Conservation (phyloP, 2,113 vertebrate species). For the Ginglymostoma cirratum region DNA sequence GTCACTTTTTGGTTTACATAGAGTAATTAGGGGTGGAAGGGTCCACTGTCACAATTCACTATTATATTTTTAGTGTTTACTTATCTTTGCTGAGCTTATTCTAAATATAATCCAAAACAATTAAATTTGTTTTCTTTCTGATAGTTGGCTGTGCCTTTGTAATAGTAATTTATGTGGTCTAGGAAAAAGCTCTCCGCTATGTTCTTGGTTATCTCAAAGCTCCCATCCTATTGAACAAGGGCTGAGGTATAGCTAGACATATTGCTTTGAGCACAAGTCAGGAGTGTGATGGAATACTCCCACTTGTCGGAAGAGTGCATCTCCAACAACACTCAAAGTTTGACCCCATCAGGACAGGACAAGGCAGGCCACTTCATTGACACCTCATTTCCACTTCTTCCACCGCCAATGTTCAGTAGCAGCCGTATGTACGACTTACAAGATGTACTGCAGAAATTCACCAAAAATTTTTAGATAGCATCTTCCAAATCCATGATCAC, state of each 20-base stretch:
- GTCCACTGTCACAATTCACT: neutral
- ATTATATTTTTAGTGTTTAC: neutral
- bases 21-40: neutral
- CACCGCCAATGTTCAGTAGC: no score
- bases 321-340: no score
- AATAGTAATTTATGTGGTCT: neutral
- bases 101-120: neutral
- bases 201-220: neutral
- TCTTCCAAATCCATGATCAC: no score
- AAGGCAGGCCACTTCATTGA: no score
- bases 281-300: no score
- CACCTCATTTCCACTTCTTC: no score
- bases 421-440: no score
- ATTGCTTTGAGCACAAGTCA: neutral
- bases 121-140: neutral
- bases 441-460: no score
- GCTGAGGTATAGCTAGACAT: neutral
- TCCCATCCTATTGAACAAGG: neutral
- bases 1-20: neutral
- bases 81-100: neutral
- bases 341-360: no score
- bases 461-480: no score
- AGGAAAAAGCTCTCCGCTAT: neutral
- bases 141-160: neutral
- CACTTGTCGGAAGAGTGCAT: no score